A percentile compares a stretch with the other conserved stretches of the same genome.
Conservation (phyloP, 2,888 invertebrate genomes). For the Nomada goodeniana region DNA sequence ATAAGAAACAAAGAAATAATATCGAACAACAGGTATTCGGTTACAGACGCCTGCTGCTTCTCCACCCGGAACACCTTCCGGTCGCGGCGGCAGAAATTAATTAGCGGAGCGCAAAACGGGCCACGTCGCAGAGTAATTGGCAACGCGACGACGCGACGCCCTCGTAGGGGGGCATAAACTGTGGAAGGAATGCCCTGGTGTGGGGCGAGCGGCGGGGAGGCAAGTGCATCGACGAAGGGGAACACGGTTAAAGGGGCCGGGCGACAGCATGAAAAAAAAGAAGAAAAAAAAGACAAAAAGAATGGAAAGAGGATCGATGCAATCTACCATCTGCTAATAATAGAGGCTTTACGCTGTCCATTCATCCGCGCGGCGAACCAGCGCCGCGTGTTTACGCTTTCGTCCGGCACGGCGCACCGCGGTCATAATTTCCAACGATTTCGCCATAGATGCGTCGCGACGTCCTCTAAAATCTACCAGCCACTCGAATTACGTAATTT, state of each 20-base stretch:
- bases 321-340: conserved; percentile 84
- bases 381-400: conserved; percentile 54
- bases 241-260: conserved; percentile 46
- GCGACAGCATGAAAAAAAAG: conserved; percentile 70
- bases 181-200: conserved; percentile 67
- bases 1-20: background rate
- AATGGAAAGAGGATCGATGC: conserved; percentile 76
- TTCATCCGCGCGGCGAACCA: conserved; percentile 71
- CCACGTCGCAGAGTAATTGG: conserved; percentile 80
- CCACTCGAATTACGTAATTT: conserved; percentile 36
- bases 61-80: conserved; percentile 45
- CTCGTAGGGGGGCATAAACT: conserved; percentile 80
- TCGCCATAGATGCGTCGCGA: background rate
- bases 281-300: background rate
- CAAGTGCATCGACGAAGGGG: conserved; percentile 60
- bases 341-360: conserved; percentile 79
- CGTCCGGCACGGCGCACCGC: conserved; percentile 10
- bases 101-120: conserved; percentile 77
- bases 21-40: conserved; percentile 31
- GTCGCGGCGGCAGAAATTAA: conserved; percentile 78
- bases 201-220: conserved; percentile 39
- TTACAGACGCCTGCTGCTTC: conserved; percentile 13
- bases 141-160: conserved; percentile 79
- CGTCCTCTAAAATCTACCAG: conserved; percentile 26
- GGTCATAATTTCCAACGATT: conserved; percentile 35